These are phyloP conservation scores for Drosophila mayaguana DNA, from an alignment of 2,888 invertebrate species.

Conservation along the genomic window DNA sequence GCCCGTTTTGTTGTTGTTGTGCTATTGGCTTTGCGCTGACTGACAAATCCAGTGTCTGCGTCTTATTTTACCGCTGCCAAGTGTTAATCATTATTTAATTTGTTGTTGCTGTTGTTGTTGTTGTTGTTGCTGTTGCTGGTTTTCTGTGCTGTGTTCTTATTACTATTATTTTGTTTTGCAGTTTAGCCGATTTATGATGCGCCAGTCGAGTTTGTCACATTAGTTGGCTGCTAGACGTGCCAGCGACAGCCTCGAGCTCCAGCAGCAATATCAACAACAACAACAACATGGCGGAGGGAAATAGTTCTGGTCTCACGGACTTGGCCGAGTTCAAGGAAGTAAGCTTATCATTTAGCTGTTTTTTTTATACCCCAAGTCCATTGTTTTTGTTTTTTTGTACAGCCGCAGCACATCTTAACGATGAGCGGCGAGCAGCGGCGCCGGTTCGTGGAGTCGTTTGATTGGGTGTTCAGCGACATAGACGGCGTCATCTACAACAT, in stretches of 20 bases:
- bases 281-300: constrained; percentile 23
- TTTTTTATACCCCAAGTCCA: too few species aligned
- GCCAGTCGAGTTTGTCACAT: constrained; percentile 29
- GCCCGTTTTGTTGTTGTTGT: not conserved
- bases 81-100: constrained; percentile 35
- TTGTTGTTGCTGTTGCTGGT: too few species aligned
- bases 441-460: constrained; percentile 86
- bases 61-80: constrained; percentile 13
- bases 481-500: constrained; percentile 86
- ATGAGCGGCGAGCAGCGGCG: constrained; percentile 77
- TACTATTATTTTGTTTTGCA: constrained; percentile 15
- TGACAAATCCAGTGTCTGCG: not conserved
- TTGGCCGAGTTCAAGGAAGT: not conserved
- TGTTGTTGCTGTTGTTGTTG: not conserved
- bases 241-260: constrained; percentile 23
- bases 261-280: not conserved
- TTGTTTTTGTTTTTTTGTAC: not conserved
- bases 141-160: not conserved
- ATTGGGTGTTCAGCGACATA: constrained; percentile 87
- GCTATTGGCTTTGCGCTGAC: constrained; percentile 3
- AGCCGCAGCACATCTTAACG: constrained; percentile 70
- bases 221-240: constrained; percentile 33
- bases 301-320: constrained; percentile 4
- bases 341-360: not conserved
- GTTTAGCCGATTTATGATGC: constrained; percentile 20